phyloP scores from a whole-genome alignment of 2,113 vertebrate genomes.

The Engraulis encrasicolus region DNA sequence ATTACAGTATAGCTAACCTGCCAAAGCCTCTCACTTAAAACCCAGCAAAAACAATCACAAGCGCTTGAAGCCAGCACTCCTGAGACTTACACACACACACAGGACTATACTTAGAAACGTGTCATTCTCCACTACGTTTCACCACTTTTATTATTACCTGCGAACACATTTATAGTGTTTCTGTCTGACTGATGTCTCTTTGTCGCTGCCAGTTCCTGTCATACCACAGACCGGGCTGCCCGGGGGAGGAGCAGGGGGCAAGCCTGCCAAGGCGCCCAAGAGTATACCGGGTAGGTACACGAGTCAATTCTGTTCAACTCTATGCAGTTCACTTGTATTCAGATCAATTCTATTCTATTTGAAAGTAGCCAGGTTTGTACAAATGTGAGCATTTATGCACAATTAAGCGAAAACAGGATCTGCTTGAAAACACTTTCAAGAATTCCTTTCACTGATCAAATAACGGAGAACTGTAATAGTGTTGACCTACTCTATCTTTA shows the following conservation, averaged over 20 bases:
- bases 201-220: slow-evolving; percentile 64
- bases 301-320: not conserved
- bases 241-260: slow-evolving; percentile 67
- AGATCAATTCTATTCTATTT: not conserved
- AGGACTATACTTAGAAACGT: not conserved
- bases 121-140: not conserved
- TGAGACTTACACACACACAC: not conserved
- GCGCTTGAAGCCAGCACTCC: not conserved
- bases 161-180: too few relatives aligned
- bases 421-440: too few relatives aligned
- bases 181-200: not conserved
- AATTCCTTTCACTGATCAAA: too few relatives aligned
- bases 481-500: too few relatives aligned
- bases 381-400: too few relatives aligned
- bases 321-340: not conserved
- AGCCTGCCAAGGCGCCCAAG: slow-evolving; percentile 78
- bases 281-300: slow-evolving; percentile 68
- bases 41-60: not conserved
- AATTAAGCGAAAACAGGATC: too few relatives aligned
- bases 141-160: too few relatives aligned
- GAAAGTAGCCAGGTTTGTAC: not conserved
- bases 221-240: slow-evolving; percentile 77
- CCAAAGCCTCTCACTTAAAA: slow-evolving; percentile 1
- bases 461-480: too few relatives aligned
- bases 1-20: slow-evolving; percentile 7